Base-by-base conservation (phyloP, 1,140 invertebrate species). In the Leguminivora glycinivorella region DNA sequence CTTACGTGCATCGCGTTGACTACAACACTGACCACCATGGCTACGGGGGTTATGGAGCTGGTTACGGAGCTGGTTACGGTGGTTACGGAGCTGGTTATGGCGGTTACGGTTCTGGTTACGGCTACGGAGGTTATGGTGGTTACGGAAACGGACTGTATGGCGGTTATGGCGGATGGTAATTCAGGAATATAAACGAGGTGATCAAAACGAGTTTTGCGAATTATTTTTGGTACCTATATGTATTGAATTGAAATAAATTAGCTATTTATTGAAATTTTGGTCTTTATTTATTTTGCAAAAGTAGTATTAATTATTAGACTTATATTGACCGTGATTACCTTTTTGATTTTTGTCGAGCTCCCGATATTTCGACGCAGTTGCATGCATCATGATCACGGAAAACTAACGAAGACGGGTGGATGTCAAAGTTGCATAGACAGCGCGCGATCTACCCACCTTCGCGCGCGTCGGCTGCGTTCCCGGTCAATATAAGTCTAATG, bases 51-150 rank as follows among this genome's bases (percentile, higher is more conserved):
- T 70, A 73, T 6, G 68, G 69, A n/a, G n/a, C n/a, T 7, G 72
- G 72, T 6, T 67, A 68, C 19, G 72, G 72, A 2, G n/a, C 31
- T 14, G 67, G 56, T 14, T 70, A 73, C 47, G 68, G 68, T 5
- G 56, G 68, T 9, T 73, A 76, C n/a, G 75, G 72, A 17, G 56
- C 14, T 26, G 56, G 56, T 0, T 63, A 63, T 9, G 29, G 52
- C 56, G 63, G 69, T 9, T 40, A 72, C 22, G 74, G 72, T 2
- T 0, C 26, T 29, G 25, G 25, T 25, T 26, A 25, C 24, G 56
- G 56, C 19, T 24, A 56, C 5, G 56, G 24, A 9, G 68, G 70
- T 10, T 71, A 71, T 17, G 69, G 58, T 19, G 38, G 69, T 22
- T 67, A 66, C 70, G 70, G 58, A 40, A 19, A 31, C 25, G 71